Conservation (phyloP, 2,797 vertebrate species). For the Crax fasciolata region DNA sequence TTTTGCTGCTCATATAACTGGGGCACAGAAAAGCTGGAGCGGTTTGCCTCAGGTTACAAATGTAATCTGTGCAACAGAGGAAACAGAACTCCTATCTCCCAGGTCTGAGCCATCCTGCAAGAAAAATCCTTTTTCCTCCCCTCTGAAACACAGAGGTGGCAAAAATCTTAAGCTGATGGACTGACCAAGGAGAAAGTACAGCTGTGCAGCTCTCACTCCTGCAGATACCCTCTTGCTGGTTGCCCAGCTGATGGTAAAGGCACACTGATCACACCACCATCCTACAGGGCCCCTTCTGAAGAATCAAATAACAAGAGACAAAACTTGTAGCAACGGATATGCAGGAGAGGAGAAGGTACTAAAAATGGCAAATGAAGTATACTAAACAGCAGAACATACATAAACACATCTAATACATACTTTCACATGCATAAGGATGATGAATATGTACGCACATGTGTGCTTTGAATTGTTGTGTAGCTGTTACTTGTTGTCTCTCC, state of each 20-base stretch:
- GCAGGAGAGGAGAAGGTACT: constrained; percentile 35
- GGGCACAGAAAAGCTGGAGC: constrained; percentile 43
- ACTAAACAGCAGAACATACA: neutral
- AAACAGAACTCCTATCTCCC: constrained; percentile 21
- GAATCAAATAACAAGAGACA: constrained; percentile 50
- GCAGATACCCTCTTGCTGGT: constrained; percentile 11
- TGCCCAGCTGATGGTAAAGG: neutral
- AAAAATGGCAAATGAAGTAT: constrained; percentile 44
- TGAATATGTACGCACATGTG: neutral
- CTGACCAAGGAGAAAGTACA: neutral
- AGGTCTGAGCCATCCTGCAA: neutral
- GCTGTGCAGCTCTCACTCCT: neutral
- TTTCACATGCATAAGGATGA: neutral
- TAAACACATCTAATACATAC: neutral
- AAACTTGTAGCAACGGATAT: constrained; percentile 49
- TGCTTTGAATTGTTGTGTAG: neutral
- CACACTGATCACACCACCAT: constrained; percentile 38
- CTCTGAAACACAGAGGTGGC: neutral
- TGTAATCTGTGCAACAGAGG: constrained; percentile 47
- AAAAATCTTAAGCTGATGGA: constrained; percentile 31
- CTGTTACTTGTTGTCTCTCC: neutral
- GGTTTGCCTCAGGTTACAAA: constrained; percentile 65
- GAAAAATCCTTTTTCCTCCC: constrained; percentile 39
- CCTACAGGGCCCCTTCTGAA: neutral
- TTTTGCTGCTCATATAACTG: constrained; percentile 50